Conservation (phyloP, 2,113 vertebrate species). For the Poeciliopsis turrubarensis region DNA sequence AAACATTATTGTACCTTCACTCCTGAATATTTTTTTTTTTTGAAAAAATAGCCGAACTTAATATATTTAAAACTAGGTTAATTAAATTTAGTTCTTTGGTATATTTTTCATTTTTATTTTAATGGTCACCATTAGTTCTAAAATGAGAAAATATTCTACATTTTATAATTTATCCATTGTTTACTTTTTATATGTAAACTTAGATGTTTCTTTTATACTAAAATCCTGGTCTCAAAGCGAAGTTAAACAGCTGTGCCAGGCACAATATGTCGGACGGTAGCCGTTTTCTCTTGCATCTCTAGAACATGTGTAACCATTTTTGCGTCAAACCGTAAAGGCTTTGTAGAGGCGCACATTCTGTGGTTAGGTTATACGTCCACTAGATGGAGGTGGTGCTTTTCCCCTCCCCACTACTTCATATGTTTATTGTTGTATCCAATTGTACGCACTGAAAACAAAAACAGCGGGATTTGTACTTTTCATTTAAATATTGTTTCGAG, state of each 20-base stretch:
- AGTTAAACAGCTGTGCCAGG: background rate
- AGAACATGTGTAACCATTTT: background rate
- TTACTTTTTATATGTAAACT: no score
- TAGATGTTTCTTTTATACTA: background rate
- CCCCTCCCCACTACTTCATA: background rate
- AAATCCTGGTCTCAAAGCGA: background rate
- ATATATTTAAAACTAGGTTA: no score
- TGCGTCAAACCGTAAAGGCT: constrained; percentile 47
- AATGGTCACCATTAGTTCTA: background rate
- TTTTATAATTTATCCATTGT: background rate
- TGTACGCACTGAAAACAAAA: accelerated
- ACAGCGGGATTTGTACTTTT: background rate
- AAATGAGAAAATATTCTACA: background rate
- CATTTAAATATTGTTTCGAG: accelerated
- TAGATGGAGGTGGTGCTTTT: constrained; percentile 39
- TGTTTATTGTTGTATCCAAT: background rate
- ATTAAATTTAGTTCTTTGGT: no score
- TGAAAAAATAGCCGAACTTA: no score
- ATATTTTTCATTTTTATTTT: background rate
- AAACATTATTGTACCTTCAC: no score
- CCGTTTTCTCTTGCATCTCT: background rate
- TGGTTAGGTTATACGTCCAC: constrained; percentile 23
- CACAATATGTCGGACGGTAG: background rate
- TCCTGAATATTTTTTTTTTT: no score
- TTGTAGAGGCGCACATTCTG: constrained; percentile 6